Conservation (phyloP, 2,113 vertebrate genomes). For the Ciconia stormi region DNA sequence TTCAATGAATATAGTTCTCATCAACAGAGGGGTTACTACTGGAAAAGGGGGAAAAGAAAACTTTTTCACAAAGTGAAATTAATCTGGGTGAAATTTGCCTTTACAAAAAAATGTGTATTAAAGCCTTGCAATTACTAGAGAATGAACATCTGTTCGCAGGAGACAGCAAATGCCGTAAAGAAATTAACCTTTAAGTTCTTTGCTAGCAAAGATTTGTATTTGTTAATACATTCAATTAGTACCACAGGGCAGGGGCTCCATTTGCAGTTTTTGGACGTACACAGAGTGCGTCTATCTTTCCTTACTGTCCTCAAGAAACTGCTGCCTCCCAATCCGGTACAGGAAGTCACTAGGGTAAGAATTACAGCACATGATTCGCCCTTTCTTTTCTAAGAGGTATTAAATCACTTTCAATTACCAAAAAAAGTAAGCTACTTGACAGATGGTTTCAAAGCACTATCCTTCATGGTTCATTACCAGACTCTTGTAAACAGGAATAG, state of each 20-base stretch:
- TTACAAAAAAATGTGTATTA: neutral
- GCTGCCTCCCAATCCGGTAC: neutral
- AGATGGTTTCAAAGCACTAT: slow-evolving; percentile 34
- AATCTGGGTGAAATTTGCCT: neutral
- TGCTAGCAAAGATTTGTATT: neutral
- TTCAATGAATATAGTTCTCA: neutral
- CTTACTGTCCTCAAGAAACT: neutral
- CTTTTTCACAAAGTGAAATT: neutral
- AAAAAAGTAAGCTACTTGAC: slow-evolving; percentile 1
- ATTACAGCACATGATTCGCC: neutral
- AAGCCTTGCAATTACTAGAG: neutral
- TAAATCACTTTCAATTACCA: slow-evolving; percentile 17
- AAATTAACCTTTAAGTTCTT: neutral
- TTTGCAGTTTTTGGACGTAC: neutral
- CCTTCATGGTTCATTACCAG: slow-evolving; percentile 36
- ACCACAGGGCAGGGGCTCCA: neutral
- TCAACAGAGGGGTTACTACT: neutral
- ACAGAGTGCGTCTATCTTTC: neutral
- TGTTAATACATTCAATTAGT: neutral
- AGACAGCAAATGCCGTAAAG: neutral
- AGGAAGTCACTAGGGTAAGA: neutral
- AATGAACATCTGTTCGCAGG: neutral
- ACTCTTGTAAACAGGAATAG: slow-evolving; percentile 11
- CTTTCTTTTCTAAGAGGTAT: neutral
- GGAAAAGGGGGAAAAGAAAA: neutral